Base-by-base conservation (phyloP, 2,113 vertebrate species). In the Hippolais icterina region DNA sequence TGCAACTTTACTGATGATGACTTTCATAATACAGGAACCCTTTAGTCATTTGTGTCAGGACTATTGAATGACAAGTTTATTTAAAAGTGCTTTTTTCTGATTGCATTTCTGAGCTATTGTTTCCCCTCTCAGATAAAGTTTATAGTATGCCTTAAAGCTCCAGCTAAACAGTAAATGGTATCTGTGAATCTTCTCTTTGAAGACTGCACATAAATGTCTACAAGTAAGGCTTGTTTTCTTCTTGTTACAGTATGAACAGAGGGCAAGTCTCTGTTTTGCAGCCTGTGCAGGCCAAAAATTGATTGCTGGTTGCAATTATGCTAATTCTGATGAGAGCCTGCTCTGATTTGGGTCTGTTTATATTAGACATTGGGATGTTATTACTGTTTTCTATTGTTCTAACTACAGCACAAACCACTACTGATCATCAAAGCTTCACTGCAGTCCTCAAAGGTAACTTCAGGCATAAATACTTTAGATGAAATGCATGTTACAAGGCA, bases 161-260 rank as follows among this genome's bases (percentile, higher is more conserved):
- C 59, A 69, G 28, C 66, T 91, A 63, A 90, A 39, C 54, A 87
- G 11, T 68, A 78, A 87, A 81, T 60, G 54, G 3, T 88, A 64
- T 78, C 39, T 81, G 35, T 93, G 72, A 83, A 81, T 80, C 71
- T 87, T 90, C 35, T 53, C 79, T 83, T 91, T 89, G 84, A 89
- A 89, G 84, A 66, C 42, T 64, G 31, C 33, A 60, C 44, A 78
- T 76, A 90, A 95, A 72, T 33, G 10, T 64, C 64, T 93, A 15
- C 29, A 72, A 56, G 21, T 16, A 17, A 27, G n/a, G 37, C 37
- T 60, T 72, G 29, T 64, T 95, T 78, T 64, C 41, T 50, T 86
- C 41, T 53, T 70, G 44, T 54, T 87, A 47, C 31, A 9, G 25
- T 52, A 39, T 42, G 10, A 54, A 35, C 18, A 23, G 63, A 84